A percentile compares a stretch with the other conserved stretches of the same genome.
These are phyloP conservation scores for Acronicta alni DNA, from an alignment of 2,888 invertebrate genomes.

Conservation along the genomic window DNA sequence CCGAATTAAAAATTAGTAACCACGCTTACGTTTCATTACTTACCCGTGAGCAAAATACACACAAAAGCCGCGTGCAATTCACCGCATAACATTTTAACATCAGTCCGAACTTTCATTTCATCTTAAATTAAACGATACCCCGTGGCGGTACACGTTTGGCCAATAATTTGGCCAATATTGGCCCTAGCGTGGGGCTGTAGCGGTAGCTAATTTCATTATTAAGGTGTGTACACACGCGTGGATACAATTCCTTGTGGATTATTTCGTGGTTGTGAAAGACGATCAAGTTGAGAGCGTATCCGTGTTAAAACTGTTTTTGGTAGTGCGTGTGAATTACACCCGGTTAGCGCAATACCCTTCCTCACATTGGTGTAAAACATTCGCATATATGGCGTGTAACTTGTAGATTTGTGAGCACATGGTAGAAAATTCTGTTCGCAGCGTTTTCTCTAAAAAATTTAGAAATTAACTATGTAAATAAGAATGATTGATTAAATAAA, in stretches of 20 bases:
- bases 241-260: slow-evolving; percentile 71
- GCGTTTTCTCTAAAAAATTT: no score
- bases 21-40: neutral
- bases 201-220: slow-evolving; percentile 77
- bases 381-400: no score
- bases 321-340: no score
- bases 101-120: slow-evolving; percentile 28
- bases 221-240: slow-evolving; percentile 69
- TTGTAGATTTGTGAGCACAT: no score
- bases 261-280: slow-evolving; percentile 31
- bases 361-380: neutral
- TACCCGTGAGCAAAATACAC: neutral
- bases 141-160: slow-evolving; percentile 36
- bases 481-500: no score
- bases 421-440: no score
- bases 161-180: slow-evolving; percentile 54
- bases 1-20: slow-evolving; percentile 2
- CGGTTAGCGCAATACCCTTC: no score
- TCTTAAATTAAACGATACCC: slow-evolving; percentile 47
- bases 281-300: slow-evolving; percentile 14
- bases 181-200: slow-evolving; percentile 33
- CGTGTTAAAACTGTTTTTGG: neutral
- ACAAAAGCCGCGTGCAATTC: slow-evolving; percentile 6
- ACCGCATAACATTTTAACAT: slow-evolving; percentile 21
- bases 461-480: no score